Conservation (phyloP, 1,140 invertebrate species). For the Caerostris darwini region DNA sequence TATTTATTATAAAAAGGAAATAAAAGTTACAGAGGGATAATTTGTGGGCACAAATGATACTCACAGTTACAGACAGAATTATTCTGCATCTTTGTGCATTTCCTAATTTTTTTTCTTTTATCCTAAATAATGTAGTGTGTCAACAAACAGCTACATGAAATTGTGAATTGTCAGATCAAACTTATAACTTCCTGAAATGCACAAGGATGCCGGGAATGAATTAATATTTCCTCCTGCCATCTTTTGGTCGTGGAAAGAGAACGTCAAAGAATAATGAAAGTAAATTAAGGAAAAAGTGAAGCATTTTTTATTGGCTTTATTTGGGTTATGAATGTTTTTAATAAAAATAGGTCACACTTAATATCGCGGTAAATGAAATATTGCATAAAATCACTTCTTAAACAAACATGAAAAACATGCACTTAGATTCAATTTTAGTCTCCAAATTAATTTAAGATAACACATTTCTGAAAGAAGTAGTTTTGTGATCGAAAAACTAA, state of each 20-base stretch:
- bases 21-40: too few species aligned
- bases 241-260: background rate
- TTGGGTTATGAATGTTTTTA: slow-evolving; percentile 22
- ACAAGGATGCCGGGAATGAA: background rate
- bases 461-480: too few species aligned
- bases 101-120: background rate
- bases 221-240: slow-evolving; percentile 17
- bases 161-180: background rate
- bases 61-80: background rate
- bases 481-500: too few species aligned
- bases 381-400: too few species aligned
- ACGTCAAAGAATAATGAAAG: slow-evolving; percentile 1
- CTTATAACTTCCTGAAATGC: slow-evolving; percentile 22
- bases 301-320: background rate
- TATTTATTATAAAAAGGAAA: too few species aligned
- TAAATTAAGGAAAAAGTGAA: slow-evolving; percentile 8
- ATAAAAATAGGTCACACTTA: slow-evolving; percentile 8
- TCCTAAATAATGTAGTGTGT: background rate
- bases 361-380: background rate
- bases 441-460: too few species aligned
- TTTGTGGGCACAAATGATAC: background rate
- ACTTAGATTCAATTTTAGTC: too few species aligned
- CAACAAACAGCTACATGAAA: background rate
- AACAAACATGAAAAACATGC: too few species aligned
- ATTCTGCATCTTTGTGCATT: background rate